Conservation (phyloP, 2,888 invertebrate genomes). For the Tenthredo notha region DNA sequence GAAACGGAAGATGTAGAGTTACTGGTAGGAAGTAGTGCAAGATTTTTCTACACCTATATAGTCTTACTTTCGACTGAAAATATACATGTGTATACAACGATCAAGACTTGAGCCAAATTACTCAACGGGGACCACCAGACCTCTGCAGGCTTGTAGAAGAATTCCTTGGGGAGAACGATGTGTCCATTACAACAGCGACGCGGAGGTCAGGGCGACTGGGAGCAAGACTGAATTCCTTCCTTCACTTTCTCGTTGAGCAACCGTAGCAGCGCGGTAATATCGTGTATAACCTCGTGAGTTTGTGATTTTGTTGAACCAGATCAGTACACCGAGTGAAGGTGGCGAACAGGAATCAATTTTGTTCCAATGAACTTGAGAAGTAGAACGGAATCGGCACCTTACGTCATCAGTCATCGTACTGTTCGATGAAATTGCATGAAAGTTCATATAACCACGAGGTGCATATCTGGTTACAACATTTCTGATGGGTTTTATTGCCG, state of each 20-base stretch:
- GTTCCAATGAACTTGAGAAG: slow-evolving; percentile 45
- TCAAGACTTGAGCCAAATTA: slow-evolving; percentile 4
- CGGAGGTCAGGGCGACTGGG: slow-evolving; percentile 72
- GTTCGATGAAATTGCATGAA: slow-evolving; percentile 13
- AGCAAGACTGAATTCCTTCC: slow-evolving; percentile 73
- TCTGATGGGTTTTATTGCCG: slow-evolving; percentile 8
- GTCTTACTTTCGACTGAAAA: slow-evolving; percentile 43
- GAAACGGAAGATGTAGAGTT: slow-evolving; percentile 17
- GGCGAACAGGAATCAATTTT: slow-evolving; percentile 14
- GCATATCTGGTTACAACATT: slow-evolving; percentile 13
- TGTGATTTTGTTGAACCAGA: slow-evolving; percentile 34
- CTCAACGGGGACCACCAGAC: slow-evolving; percentile 16
- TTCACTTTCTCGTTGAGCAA: slow-evolving; percentile 73
- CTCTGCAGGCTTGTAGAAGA: neutral
- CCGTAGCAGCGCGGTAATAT: slow-evolving; percentile 18
- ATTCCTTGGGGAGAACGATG: slow-evolving; percentile 39
- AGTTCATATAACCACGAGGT: neutral
- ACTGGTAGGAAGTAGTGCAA: neutral
- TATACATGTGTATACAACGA: neutral
- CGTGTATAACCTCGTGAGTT: neutral
- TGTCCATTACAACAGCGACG: slow-evolving; percentile 49
- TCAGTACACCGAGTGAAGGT: slow-evolving; percentile 10
- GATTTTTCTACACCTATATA: neutral
- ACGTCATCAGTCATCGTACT: neutral
- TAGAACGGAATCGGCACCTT: neutral